Evolutionary conservation across 1,140 invertebrate species (phyloP).

Genomic region (Trichoplusia ni): DNA sequence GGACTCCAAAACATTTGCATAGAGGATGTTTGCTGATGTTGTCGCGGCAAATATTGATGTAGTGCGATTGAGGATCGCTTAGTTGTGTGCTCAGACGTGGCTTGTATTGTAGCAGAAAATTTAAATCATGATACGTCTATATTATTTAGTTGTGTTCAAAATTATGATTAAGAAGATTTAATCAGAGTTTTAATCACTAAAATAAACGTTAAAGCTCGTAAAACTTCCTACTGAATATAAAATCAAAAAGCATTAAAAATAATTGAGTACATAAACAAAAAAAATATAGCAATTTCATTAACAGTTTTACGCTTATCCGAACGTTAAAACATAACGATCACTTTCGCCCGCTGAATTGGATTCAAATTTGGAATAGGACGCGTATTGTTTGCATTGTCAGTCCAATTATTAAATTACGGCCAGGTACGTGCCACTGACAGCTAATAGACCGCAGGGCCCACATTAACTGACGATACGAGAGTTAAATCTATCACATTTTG

Average conservation of each 20-base stretch:
- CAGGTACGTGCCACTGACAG: constrained; percentile 63
- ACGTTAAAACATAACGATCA: neutral
- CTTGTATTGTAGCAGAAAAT: neutral
- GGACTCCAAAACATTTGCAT: constrained; percentile 47
- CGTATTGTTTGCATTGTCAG: constrained; percentile 51
- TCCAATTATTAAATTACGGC: constrained; percentile 67
- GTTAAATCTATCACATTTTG: neutral
- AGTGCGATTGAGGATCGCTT: constrained; percentile 49
- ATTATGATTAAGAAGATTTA: no score
- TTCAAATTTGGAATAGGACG: constrained; percentile 57
- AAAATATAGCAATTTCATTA: no score
- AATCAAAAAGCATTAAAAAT: no score
- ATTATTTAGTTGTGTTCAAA: no score
- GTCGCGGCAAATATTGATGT: constrained; percentile 51
- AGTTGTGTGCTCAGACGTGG: constrained; percentile 16
- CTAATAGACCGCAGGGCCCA: constrained; percentile 37
- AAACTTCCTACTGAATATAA: no score
- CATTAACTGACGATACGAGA: neutral
- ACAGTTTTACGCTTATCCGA: neutral
- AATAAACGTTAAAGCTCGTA: no score
- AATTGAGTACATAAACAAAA: no score
- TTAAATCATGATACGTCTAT: no score
- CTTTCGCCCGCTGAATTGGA: neutral
- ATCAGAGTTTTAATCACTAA: no score
- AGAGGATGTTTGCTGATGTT: constrained; percentile 45